Percentiles rank a stretch among this genome's conserved stretches.
Conservation (phyloP, 2,113 vertebrate genomes). For the Cryptomyrus ogoouensis region DNA sequence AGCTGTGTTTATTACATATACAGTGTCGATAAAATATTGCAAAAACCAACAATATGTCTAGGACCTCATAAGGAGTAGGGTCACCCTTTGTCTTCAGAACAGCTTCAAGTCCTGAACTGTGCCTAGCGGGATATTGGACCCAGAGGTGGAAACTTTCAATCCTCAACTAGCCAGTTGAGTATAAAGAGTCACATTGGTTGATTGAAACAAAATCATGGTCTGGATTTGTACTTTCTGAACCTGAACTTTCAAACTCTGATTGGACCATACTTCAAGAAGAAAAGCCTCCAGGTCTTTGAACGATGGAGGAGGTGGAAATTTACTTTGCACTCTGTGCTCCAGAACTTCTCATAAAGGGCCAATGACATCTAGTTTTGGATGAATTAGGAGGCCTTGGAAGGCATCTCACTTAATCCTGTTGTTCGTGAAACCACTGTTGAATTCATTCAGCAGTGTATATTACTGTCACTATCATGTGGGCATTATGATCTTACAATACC, state of each 20-base stretch:
- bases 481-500: neutral
- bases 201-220: neutral
- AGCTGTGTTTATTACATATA: neutral
- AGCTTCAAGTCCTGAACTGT: neutral
- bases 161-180: neutral
- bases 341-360: neutral
- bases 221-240: neutral
- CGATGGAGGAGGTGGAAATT: neutral
- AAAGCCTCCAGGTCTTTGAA: neutral
- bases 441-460: neutral
- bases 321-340: neutral
- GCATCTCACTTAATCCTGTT: neutral
- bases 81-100: neutral
- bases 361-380: neutral
- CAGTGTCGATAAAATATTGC: neutral
- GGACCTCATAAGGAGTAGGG: neutral
- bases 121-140: neutral
- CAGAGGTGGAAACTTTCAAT: neutral
- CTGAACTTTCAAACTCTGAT: neutral
- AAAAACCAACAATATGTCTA: neutral
- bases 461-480: neutral
- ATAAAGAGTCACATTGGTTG: neutral
- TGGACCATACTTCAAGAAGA: neutral
- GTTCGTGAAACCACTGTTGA: neutral
- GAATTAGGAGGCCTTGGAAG: neutral